phyloP scores from a whole-genome alignment of 2,888 invertebrate genomes.

The Oligia strigilis region DNA sequence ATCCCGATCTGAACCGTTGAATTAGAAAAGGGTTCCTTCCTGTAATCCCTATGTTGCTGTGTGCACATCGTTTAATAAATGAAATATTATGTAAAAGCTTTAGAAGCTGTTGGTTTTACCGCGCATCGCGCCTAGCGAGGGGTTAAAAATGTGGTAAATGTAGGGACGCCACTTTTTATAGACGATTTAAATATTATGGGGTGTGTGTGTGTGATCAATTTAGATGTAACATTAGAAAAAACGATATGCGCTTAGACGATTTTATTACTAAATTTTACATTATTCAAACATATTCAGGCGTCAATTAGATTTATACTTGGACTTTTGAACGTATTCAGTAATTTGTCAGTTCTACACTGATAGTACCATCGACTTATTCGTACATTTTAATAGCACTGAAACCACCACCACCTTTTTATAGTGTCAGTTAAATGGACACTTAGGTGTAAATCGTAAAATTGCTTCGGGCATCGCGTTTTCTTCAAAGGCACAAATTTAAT shows the following conservation, averaged over 20 bases:
- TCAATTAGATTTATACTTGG: not conserved
- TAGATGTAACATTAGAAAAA: slow-evolving; percentile 19
- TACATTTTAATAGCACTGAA: not conserved
- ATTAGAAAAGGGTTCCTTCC: slow-evolving; percentile 70
- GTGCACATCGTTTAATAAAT: slow-evolving; percentile 82
- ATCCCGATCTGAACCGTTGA: slow-evolving; percentile 25
- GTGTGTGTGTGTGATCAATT: slow-evolving; percentile 21
- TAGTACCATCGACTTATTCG: not conserved
- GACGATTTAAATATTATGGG: slow-evolving; percentile 2
- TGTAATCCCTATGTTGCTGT: slow-evolving; percentile 74
- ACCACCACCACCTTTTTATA: slow-evolving; percentile 56
- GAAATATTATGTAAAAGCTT: slow-evolving; percentile 83
- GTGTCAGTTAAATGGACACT: slow-evolving; percentile 66
- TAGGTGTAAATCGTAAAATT: slow-evolving; percentile 70
- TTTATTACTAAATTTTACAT: not conserved
- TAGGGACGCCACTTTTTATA: slow-evolving; percentile 52
- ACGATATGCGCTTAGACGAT: not conserved
- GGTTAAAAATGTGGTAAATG: slow-evolving; percentile 76
- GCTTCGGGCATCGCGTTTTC: slow-evolving; percentile 59
- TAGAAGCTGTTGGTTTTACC: slow-evolving; percentile 70
- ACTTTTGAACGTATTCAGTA: not conserved
- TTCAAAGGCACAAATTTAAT: slow-evolving; percentile 58
- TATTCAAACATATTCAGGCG: not conserved
- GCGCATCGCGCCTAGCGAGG: slow-evolving; percentile 76
- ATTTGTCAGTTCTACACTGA: not conserved